These are phyloP conservation scores for Brachyopa scutellaris DNA, from an alignment of 2,888 invertebrate species.

Conservation along the genomic window DNA sequence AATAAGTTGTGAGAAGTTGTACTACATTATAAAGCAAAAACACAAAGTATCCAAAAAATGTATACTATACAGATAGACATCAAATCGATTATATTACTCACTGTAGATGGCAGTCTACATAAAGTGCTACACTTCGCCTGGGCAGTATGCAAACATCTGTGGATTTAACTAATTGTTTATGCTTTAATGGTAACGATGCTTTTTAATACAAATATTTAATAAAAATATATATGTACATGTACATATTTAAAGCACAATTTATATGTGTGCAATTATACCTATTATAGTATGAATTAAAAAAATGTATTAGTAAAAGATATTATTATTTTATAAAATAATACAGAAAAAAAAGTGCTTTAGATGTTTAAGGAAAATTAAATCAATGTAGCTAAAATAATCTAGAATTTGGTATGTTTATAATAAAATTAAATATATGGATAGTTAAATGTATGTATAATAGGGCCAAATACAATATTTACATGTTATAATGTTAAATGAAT, in stretches of 20 bases:
- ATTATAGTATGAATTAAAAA: too few species aligned
- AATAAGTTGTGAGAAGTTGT: too few species aligned
- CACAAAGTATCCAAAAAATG: too few species aligned
- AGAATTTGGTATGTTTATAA: conserved; percentile 41
- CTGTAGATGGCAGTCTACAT: too few species aligned
- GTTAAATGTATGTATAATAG: conserved; percentile 20
- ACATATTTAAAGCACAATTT: background rate
- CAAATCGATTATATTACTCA: too few species aligned
- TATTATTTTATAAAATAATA: background rate
- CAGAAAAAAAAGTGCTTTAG: conserved; percentile 46
- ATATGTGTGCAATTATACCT: too few species aligned
- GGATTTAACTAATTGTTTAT: conserved; percentile 21
- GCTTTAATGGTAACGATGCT: conserved; percentile 42
- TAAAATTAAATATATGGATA: background rate
- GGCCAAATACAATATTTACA: conserved; percentile 45
- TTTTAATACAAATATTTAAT: conserved; percentile 14
- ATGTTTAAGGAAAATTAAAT: conserved; percentile 23
- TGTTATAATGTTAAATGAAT: conserved; percentile 39
- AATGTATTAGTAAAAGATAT: background rate
- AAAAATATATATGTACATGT: background rate
- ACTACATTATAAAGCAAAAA: too few species aligned
- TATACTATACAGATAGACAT: too few species aligned
- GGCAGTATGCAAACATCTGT: too few species aligned
- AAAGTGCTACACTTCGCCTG: too few species aligned
- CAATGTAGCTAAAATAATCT: conserved; percentile 7